A percentile compares a stretch with the other conserved stretches of the same genome.
These are phyloP conservation scores for Cremastinae sp. DNA, from an alignment of 2,888 invertebrate species.

Conservation along the genomic window DNA sequence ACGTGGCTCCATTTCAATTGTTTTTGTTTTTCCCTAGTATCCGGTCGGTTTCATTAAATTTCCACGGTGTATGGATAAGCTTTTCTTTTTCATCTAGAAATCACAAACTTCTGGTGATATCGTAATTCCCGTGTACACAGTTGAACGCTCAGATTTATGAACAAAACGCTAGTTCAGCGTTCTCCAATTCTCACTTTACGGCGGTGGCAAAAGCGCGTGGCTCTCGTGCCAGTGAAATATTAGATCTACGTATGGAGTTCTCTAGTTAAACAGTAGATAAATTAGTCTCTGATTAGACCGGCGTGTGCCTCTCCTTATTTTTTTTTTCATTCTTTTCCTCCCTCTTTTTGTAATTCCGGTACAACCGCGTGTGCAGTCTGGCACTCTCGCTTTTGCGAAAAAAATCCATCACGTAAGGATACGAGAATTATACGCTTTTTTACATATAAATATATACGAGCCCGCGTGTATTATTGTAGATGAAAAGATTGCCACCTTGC, in stretches of 20 bases:
- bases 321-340: constrained; percentile 4
- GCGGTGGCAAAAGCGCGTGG: constrained; percentile 40
- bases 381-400: constrained; percentile 65
- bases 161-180: constrained; percentile 10
- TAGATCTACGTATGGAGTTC: constrained; percentile 54
- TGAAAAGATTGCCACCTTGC: constrained; percentile 60
- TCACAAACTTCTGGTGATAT: constrained; percentile 12
- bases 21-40: constrained; percentile 27
- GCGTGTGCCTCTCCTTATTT: constrained; percentile 49
- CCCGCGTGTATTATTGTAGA: constrained; percentile 43
- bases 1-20: neutral
- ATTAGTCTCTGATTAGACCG: constrained; percentile 64
- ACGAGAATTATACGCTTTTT: constrained; percentile 19
- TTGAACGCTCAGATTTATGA: neutral
- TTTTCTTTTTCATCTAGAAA: constrained; percentile 30
- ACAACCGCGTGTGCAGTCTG: constrained; percentile 36
- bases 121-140: neutral
- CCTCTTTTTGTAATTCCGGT: constrained; percentile 38
- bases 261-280: constrained; percentile 60
- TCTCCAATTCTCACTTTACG: constrained; percentile 42
- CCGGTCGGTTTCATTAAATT: constrained; percentile 34
- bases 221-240: constrained; percentile 55
- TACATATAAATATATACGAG: constrained; percentile 26
- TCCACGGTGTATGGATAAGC: constrained; percentile 32
- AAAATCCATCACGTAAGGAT: constrained; percentile 63